A percentile compares a stretch with the other conserved stretches of the same genome.
Conservation (phyloP, 2,888 invertebrate genomes). For the Ornithoptera priamus region DNA sequence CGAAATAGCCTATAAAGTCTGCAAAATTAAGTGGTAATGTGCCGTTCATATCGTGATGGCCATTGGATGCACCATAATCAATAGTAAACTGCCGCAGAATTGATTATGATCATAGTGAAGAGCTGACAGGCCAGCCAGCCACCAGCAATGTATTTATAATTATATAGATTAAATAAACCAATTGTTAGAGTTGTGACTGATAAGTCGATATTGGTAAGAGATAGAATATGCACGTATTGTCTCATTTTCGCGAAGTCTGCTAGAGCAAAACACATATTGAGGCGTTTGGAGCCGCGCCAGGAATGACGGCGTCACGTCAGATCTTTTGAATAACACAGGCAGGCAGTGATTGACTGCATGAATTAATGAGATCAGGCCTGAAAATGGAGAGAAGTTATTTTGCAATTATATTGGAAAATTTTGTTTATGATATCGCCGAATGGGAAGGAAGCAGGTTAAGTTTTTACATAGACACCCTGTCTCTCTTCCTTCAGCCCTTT, state of each 20-base stretch:
- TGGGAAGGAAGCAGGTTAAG: too few relatives aligned
- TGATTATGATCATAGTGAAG: too few relatives aligned
- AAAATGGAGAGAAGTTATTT: neutral
- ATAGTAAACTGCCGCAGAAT: too few relatives aligned
- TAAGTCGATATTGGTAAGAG: neutral
- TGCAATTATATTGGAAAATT: neutral
- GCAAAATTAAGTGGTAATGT: too few relatives aligned
- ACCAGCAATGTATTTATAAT: too few relatives aligned
- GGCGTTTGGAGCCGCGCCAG: conserved; percentile 27
- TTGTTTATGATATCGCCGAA: neutral
- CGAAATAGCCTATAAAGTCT: too few relatives aligned
- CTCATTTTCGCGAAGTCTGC: conserved; percentile 1
- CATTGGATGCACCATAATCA: too few relatives aligned
- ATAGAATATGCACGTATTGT: neutral
- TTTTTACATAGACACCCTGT: too few relatives aligned
- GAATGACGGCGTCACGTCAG: conserved; percentile 23
- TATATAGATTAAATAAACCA: neutral
- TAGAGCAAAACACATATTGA: conserved; percentile 1
- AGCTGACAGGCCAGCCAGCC: too few relatives aligned
- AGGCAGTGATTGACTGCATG: conserved; percentile 16
- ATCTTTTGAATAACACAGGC: conserved; percentile 20
- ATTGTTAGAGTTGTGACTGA: neutral
- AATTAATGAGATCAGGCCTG: conserved; percentile 16
- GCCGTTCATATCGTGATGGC: too few relatives aligned
- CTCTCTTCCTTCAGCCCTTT: too few relatives aligned